Base-by-base conservation (phyloP, 2,797 vertebrate genomes). In the Ctenopoma kingsleyae region DNA sequence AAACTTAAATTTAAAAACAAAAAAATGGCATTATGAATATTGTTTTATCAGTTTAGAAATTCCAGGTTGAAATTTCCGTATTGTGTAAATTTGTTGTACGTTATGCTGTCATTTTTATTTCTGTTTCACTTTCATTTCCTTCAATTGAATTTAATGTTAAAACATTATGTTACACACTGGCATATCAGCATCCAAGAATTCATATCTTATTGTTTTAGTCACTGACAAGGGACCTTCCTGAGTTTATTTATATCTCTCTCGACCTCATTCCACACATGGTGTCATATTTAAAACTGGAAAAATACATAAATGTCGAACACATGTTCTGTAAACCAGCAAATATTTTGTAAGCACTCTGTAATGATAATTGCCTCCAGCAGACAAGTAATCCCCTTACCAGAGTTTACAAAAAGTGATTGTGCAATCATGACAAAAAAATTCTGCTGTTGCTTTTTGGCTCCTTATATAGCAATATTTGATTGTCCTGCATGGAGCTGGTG, bases 291-390 rank as follows among this genome's bases (percentile, higher is more conserved):
- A 78, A 87, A 81, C 61, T 60, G 6, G 3, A 64, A 76, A 82
- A 86, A 81, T 57, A 71, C 40, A 87, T 81, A 85, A 90, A 91
- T 88, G 78, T 75, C 72, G 81, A 93, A 90, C 90, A 93, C 80
- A 78, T 77, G 87, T 82, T 71, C 80, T 74, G 79, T 83, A 75
- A 90, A 89, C 61, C 57, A 85, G 68, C 71, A 82, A 84, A 90
- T 47, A 71, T 87, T 91, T 84, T 85, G 90, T 85, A 84, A 89
- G 82, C 74, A 72, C 85, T 88, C 83, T 85, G 84, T 87, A 89
- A 91, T 87, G 87, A 86, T 91, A 91, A 89, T 92, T 92, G 81
- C 69, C 68, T 82, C 81, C 70, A 70, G 83, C 72, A 78, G 79
- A 85, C 81, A 79, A 81, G 82, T 85, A 85, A 89, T 91, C 83